Evolutionary conservation across 2,113 vertebrate species (phyloP), one percentile per base, ranked within the genome.

Genomic region (Sinosuthora webbiana): DNA sequence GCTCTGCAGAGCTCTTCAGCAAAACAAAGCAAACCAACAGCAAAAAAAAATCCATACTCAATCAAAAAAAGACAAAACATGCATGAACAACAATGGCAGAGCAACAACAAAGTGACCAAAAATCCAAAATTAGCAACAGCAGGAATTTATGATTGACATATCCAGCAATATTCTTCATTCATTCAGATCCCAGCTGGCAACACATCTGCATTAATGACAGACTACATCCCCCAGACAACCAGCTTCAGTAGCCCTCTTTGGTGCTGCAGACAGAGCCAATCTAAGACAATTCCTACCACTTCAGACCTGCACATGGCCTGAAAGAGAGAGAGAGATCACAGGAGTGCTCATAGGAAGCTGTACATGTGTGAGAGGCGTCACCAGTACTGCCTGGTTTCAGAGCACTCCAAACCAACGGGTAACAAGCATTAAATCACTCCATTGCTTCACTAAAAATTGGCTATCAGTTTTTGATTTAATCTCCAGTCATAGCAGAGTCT

Each of bases 1-100:
- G 59, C 37, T 83, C 84, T 53, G 90, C 23, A 92, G 73, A 93
- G 39, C 52, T 87, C 53, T 73, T 41, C 53, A 68, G 52, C 69
- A 89, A 89, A 86, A 91, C 50, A 76, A 85, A 83, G 16, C 27
- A 89, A 91, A 68, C 5, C 5, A 81, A 62, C 5, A 81, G 50
- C 17, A 39, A 41, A 41, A 55, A 52, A 69, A 77, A 41, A 1
- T 1, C 21, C 44, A 33, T 39, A 53, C 23, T 16, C 13, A 73
- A 42, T 13, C 4, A 71, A 74, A 67, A 56, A 57, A 52, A 69
- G 20, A 73, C 15, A 87, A 64, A 84, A 19, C 21, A 62, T 31
- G 67, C 31, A 77, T 44, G 27, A 75, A 64, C 11, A 31, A 52
- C 47, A 78, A 64, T 52, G 65, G 22, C 33, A 94, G 41, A 76